Base-by-base conservation (phyloP, 2,113 vertebrate species). In the Leptobrachium leishanense region DNA sequence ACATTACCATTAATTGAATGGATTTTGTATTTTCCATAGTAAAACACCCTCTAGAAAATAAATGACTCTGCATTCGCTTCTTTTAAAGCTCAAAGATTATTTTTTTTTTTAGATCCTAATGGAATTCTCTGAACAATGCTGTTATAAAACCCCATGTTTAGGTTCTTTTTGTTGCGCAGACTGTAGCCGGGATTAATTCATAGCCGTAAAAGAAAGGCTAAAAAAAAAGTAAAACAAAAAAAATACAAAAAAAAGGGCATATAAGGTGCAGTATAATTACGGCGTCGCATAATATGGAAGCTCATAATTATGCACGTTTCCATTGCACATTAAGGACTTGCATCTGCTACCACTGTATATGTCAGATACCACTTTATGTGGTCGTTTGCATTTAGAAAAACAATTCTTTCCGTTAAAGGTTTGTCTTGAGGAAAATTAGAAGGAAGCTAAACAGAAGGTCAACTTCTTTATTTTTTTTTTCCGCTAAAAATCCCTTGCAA, bases 1-100 rank as follows among this genome's bases (percentile, higher is more conserved):
- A 88, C 84, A 87, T 84, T 90, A 82, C 86, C 83, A 82, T 79
- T 77, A 82, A 84, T 85, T 80, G 78, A 81, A 87, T 86, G 85
- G 70, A 88, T 81, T 86, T 83, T 88, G 81, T 82, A 67, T 86
- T 89, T 88, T 89, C 83, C 79, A 81, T 80, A 88, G 84, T 82
- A 87, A 82, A 81, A 62, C 84, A 76, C 1, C 54, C 68, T 59
- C 68, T 82, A 69, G 72, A 76, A 84, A 86, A 63, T 83, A 78
- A 67, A 66, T 41, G 77, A 82, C 87, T 74, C 63, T 1, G 0
- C 82, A 77, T 84, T 80, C 68, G 77, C 82, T 43, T 84, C 80
- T 79, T 74, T 42, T n/a, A 68, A 54, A 73, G 40, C 69, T n/a
- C 41, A 20, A 50, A 44, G 42, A 73, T 74, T 3, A 46, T 5